Base-by-base conservation (phyloP, 23 tunicate species). In the Clavelina lepadiformis region DNA sequence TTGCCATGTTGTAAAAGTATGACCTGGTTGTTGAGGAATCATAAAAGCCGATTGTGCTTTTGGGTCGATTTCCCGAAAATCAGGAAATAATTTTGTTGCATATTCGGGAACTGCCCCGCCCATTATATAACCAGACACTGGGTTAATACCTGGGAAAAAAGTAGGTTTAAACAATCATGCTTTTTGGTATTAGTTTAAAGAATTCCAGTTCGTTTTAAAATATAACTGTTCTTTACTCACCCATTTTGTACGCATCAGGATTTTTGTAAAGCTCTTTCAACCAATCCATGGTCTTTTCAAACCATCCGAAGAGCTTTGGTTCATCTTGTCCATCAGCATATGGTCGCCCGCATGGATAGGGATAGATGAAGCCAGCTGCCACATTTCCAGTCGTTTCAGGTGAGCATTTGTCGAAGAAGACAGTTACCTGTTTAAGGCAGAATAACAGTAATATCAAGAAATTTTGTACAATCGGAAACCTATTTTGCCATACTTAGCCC, bases 321-420 rank as follows among this genome's bases (percentile, higher is more conserved):
- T 46, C 35, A 15, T 46, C 62, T n/a, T n/a, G n/a, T 2, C 68
- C 83, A 3, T 61, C 66, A n/a, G n/a, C n/a, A n/a, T n/a, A n/a
- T n/a, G n/a, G n/a, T n/a, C n/a, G n/a, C n/a, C n/a, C n/a, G 35
- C 74, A 55, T 25, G 33, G 38, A 32, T 62, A 79, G 3, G 89
- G 83, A 34, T n/a, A 74, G 50, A 81, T 63, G 23, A 77, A 80
- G 0, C 97, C 97, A 63, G 89, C 97, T 0, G 97, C 69, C 7
- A 75, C 53, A 62, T 89, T 89, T 29, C 74, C 97, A 3, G 97
- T 89, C 8, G 97, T 89, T 28, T 89, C 41, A 11, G 97, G 97
- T 27, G 83, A 67, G 44, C 36, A 69, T 23, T 69, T 45, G 6
- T 55, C 73, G 46, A 71, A 81, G 63, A 66, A 89, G 3, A 89